These are phyloP conservation scores for Bujurquina vittata DNA, from an alignment of 2,113 vertebrate genomes.

Conservation along the genomic window DNA sequence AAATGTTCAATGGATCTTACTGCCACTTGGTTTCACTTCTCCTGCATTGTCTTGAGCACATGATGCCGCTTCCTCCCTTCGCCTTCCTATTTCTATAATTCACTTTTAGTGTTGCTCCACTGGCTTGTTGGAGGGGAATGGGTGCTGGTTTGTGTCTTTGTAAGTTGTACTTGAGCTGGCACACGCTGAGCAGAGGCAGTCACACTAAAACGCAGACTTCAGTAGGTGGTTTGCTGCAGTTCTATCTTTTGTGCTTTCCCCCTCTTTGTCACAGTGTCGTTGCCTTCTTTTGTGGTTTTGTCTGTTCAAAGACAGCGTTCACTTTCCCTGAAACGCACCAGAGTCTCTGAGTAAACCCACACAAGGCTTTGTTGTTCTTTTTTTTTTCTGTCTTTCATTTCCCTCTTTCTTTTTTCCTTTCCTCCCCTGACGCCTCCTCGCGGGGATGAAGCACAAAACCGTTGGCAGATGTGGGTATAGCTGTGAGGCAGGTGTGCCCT, in stretches of 20 bases:
- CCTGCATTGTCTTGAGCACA: slow-evolving; percentile 14
- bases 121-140: background rate
- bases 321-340: slow-evolving; percentile 23
- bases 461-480: slow-evolving; percentile 62
- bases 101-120: background rate
- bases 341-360: slow-evolving; percentile 28
- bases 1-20: slow-evolving; percentile 45
- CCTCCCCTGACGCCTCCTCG: slow-evolving; percentile 44
- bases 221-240: slow-evolving; percentile 2
- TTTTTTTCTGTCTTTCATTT: slow-evolving; percentile 23
- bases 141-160: background rate
- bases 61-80: slow-evolving; percentile 54
- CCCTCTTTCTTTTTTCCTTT: background rate
- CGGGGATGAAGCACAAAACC: slow-evolving; percentile 45
- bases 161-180: background rate
- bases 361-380: slow-evolving; percentile 17
- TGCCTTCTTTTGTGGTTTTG: slow-evolving; percentile 5
- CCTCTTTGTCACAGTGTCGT: background rate
- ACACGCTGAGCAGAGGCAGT: background rate
- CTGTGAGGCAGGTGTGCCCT: slow-evolving; percentile 69
- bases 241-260: background rate
- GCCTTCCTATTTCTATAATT: background rate
- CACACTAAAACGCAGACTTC: background rate
- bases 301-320: slow-evolving; percentile 35
- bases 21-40: slow-evolving; percentile 59